phyloP scores from a whole-genome alignment of 2,888 invertebrate species.

The Liopterus haemorrhoidalis region DNA sequence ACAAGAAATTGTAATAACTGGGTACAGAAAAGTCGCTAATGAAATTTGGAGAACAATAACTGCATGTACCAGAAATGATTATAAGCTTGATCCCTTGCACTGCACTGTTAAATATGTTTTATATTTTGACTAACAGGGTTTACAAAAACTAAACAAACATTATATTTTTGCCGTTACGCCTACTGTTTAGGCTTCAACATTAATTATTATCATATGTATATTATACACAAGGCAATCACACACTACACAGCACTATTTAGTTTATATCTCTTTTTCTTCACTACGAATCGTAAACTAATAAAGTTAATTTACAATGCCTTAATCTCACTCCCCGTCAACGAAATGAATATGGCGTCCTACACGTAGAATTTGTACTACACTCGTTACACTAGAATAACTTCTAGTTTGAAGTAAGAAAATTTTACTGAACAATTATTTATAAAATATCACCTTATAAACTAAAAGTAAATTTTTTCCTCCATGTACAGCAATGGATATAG shows the following conservation, averaged over 20 bases:
- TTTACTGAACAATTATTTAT: slow-evolving; percentile 41
- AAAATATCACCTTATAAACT: slow-evolving; percentile 45
- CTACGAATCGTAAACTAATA: slow-evolving; percentile 8
- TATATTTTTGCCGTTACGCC: slow-evolving; percentile 20
- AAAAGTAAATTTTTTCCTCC: slow-evolving; percentile 42
- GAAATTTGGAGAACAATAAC: too few species aligned
- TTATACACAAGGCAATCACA: slow-evolving; percentile 13
- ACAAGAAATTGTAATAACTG: too few species aligned
- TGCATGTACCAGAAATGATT: too few species aligned
- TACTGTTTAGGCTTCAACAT: slow-evolving; percentile 19
- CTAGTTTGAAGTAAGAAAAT: slow-evolving; percentile 41
- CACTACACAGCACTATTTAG: slow-evolving; percentile 18
- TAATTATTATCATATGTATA: slow-evolving; percentile 9
- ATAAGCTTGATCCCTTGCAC: too few species aligned
- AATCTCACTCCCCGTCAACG: slow-evolving; percentile 21
- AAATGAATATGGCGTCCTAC: slow-evolving; percentile 8
- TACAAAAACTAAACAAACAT: slow-evolving; percentile 20
- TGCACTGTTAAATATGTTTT: too few species aligned
- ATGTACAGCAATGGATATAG: slow-evolving; percentile 42
- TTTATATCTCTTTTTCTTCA: too few species aligned
- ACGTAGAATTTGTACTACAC: not conserved
- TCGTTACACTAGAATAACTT: slow-evolving; percentile 36
- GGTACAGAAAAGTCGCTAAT: too few species aligned
- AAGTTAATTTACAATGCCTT: slow-evolving; percentile 22
- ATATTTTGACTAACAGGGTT: too few species aligned